Evolutionary conservation across 2,113 vertebrate genomes (phyloP).

Genomic region (Ploceus nigricollis): DNA sequence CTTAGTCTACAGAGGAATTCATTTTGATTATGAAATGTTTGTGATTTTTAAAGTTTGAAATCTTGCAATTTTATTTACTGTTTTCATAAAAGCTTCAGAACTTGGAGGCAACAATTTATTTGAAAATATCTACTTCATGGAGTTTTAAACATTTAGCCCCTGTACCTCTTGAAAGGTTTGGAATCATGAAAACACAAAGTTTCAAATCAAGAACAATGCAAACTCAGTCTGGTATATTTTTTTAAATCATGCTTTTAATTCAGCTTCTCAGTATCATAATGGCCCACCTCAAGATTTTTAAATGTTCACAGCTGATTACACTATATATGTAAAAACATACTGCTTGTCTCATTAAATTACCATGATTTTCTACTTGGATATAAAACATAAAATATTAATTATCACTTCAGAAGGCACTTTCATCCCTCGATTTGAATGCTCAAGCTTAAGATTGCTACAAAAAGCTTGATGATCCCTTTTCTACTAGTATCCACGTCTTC

Average conservation of each 20-base stretch:
- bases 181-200: not conserved
- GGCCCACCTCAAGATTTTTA: not conserved
- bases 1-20: rapidly evolving
- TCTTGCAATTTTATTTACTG: not conserved
- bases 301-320: not conserved
- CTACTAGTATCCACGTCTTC: not conserved
- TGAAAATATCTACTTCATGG: not conserved
- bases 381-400: slow-evolving; percentile 2
- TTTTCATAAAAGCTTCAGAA: not conserved
- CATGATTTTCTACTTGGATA: not conserved
- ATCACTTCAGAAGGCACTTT: not conserved
- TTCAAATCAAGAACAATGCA: not conserved
- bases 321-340: not conserved
- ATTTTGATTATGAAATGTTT: not conserved
- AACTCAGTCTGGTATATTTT: not conserved
- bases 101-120: not conserved
- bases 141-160: not conserved
- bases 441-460: not conserved
- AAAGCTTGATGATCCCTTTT: not conserved
- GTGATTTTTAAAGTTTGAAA: not conserved
- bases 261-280: not conserved
- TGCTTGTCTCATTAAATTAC: not conserved
- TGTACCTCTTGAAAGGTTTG: not conserved
- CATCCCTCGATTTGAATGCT: not conserved
- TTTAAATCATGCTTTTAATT: not conserved